Evolutionary conservation across 2,888 invertebrate genomes (phyloP).

Genomic region (Brachyopa scutellaris): DNA sequence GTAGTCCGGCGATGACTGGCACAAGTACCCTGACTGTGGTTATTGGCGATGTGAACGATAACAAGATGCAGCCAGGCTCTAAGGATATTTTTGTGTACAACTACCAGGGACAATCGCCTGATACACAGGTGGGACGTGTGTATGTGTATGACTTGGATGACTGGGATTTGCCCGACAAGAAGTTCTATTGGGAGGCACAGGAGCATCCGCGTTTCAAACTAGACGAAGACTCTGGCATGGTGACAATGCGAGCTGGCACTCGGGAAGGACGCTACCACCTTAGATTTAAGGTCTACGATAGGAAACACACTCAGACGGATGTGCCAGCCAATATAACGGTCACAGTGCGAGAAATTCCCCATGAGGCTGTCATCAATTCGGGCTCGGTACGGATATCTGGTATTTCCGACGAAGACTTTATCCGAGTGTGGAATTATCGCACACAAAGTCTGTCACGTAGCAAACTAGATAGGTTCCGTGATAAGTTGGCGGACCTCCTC

Average conservation of each 20-base stretch:
- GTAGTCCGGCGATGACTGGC: conserved; percentile 97
- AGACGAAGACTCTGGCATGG: conserved; percentile 96
- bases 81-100: conserved; percentile 99
- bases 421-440: conserved; percentile 96
- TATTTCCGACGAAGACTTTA: conserved; percentile 97
- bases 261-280: conserved; percentile 92
- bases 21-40: conserved; percentile 97
- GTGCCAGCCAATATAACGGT: conserved; percentile 98
- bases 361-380: conserved; percentile 97
- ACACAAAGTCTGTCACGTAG: conserved; percentile 92
- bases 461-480: conserved; percentile 93
- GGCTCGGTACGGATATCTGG: conserved; percentile 96
- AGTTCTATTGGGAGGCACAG: conserved; percentile 95
- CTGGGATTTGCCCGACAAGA: conserved; percentile 99
- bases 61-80: conserved; percentile 98
- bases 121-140: conserved; percentile 95
- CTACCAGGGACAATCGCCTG: conserved; percentile 94
- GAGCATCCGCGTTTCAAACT: conserved; percentile 94
- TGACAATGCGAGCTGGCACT: conserved; percentile 96
- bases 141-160: conserved; percentile 99
- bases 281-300: conserved; percentile 94
- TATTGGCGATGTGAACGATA: conserved; percentile 99
- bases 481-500: conserved; percentile 92
- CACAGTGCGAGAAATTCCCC: conserved; percentile 95
- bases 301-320: conserved; percentile 96